Evolutionary conservation across 2,113 vertebrate species (phyloP).

Genomic region (Circaetus cinerascens): DNA sequence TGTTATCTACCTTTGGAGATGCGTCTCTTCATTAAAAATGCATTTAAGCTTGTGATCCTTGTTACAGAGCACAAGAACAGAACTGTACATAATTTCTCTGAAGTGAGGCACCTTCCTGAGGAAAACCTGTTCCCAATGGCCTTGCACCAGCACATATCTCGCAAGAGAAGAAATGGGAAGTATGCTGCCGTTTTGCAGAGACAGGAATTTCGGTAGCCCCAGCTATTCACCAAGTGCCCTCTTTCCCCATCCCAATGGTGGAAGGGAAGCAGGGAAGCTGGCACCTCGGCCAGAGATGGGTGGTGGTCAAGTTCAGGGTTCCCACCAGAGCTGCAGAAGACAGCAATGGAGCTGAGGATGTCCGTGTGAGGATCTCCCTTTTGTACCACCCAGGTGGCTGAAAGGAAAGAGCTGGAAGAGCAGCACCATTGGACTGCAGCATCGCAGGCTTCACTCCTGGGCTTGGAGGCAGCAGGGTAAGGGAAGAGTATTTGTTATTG

Average conservation of each 20-base stretch:
- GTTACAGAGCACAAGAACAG: neutral
- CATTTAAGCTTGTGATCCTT: neutral
- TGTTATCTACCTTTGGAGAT: neutral
- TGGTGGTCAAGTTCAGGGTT: neutral
- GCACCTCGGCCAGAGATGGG: neutral
- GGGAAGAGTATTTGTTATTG: no score
- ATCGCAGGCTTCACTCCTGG: neutral
- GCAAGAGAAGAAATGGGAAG: neutral
- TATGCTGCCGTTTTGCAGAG: fast-evolving
- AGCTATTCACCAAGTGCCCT: neutral
- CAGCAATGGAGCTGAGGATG: neutral
- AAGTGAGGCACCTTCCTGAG: neutral
- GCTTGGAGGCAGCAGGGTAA: neutral
- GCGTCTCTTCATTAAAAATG: neutral
- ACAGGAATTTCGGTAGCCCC: fast-evolving
- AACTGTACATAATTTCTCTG: neutral
- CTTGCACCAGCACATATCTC: neutral
- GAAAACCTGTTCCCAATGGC: neutral
- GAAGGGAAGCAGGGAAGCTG: neutral
- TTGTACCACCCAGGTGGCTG: no score
- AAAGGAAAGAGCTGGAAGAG: neutral
- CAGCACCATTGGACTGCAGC: fast-evolving
- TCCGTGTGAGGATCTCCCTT: neutral
- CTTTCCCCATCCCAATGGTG: fast-evolving
- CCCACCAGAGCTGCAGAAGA: neutral